Base-by-base conservation (phyloP, 2,888 invertebrate species). In the Polyommatus icarus region DNA sequence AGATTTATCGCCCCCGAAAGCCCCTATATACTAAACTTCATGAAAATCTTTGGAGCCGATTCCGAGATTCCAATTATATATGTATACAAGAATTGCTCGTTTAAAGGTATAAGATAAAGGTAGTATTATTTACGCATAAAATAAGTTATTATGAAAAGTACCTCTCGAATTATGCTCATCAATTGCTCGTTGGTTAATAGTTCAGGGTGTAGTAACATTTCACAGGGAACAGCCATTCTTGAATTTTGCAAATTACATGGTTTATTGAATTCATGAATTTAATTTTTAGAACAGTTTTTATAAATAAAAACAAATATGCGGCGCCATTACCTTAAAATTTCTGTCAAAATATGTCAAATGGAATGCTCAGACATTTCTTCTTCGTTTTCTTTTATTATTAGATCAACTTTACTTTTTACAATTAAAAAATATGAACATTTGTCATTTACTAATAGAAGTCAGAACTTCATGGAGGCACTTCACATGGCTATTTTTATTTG, bases 141-240 rank as follows among this genome's bases (percentile, higher is more conserved):
- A 46, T 3, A 46, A 3, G 46, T 12, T 46, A 46, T 3, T 18
- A 61, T 12, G 24, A 61, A 24, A 73, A 71, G 40, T 84, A 94
- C 94, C 90, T 94, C 89, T 83, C 87, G 85, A 79, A 94, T 90
- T 76, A 94, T 87, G 78, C 83, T 83, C 78, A 90, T 85, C 79
- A 94, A 83, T 81, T 91, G 92, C 75, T 91, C 89, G 82, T 91
- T 92, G 77, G 86, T 87, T 77, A 94, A 84, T 59, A 94, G 85
- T 82, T 94, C 94, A 18, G 94, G 94, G 81, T 94, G 93, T 78
- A 94, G 83, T 81, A 94, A 86, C 89, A 92, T 88, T 81, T 93
- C 92, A 85, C 86, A 88, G 18, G 92, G 85, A 59, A 91, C 83
- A 80, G 89, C 88, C 91, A 92, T 92, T 78, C 72, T 79, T 6